These are phyloP conservation scores for Eristalinus aeneus DNA, from an alignment of 2,888 invertebrate genomes.

Conservation along the genomic window DNA sequence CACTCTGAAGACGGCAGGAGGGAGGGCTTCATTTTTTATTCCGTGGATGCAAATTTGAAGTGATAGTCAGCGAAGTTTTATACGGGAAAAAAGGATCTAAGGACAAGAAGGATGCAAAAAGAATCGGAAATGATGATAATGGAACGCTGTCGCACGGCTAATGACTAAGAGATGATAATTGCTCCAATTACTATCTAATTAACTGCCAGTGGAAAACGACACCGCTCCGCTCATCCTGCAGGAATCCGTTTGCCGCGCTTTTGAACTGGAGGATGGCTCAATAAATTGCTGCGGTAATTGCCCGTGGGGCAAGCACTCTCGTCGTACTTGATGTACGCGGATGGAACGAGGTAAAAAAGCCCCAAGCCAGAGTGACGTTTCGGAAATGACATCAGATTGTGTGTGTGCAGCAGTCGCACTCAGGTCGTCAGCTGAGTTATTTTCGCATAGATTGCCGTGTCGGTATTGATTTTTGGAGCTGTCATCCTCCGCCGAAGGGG, in stretches of 20 bases:
- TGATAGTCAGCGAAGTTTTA: conserved; percentile 31
- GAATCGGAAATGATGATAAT: conserved; percentile 51
- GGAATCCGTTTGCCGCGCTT: background rate
- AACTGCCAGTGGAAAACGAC: conserved; percentile 32
- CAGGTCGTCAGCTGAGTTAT: conserved; percentile 46
- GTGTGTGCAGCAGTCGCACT: conserved; percentile 37
- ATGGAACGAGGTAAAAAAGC: conserved; percentile 42
- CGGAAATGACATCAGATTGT: conserved; percentile 59
- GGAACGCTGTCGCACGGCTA: conserved; percentile 24
- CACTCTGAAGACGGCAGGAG: background rate
- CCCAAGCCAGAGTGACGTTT: conserved; percentile 55
- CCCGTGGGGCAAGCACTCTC: conserved; percentile 10
- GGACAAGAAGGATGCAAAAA: conserved; percentile 25
- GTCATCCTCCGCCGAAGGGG: background rate
- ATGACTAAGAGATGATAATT: conserved; percentile 63
- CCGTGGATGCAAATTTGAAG: conserved; percentile 48
- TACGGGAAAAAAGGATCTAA: background rate
- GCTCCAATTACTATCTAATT: conserved; percentile 66
- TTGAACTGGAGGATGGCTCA: conserved; percentile 28
- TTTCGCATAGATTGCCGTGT: conserved; percentile 46
- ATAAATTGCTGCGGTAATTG: conserved; percentile 59
- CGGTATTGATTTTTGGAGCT: conserved; percentile 54
- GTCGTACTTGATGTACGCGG: conserved; percentile 12
- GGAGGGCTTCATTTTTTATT: conserved; percentile 29
- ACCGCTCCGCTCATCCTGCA: background rate